These are phyloP conservation scores for Lacerta agilis DNA, from an alignment of 2,797 vertebrate species.

Conservation along the genomic window DNA sequence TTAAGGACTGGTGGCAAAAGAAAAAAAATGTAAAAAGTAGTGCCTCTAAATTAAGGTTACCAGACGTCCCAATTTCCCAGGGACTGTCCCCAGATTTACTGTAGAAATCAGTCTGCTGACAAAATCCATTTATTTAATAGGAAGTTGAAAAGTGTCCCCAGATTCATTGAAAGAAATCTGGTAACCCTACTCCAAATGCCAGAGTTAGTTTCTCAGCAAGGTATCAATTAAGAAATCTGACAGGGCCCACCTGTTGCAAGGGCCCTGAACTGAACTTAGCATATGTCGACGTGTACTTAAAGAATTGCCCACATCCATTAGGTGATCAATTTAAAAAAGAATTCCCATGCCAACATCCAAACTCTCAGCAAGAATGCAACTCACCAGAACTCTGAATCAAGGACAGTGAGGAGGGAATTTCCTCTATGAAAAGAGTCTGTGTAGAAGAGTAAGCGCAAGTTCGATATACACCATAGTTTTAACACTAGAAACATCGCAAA, in stretches of 20 bases:
- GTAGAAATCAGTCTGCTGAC: too few relatives aligned
- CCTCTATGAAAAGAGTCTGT: slow-evolving; percentile 44
- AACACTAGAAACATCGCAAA: neutral
- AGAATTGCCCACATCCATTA: slow-evolving; percentile 35
- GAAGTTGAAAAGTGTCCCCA: too few relatives aligned
- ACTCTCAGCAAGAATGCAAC: slow-evolving; percentile 65
- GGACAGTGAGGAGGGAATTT: slow-evolving; percentile 59
- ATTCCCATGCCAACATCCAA: slow-evolving; percentile 75
- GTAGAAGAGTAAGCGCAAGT: slow-evolving; percentile 24
- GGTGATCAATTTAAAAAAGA: slow-evolving; percentile 50
- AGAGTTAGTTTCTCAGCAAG: slow-evolving; percentile 13
- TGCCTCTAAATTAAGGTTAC: neutral
- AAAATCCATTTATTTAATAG: too few relatives aligned
- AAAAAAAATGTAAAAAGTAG: neutral
- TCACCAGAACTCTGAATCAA: slow-evolving; percentile 57
- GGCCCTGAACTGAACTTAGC: slow-evolving; percentile 25
- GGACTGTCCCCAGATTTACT: too few relatives aligned
- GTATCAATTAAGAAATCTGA: slow-evolving; percentile 33
- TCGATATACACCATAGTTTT: slow-evolving; percentile 16
- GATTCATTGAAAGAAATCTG: too few relatives aligned
- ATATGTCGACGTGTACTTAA: slow-evolving; percentile 39
- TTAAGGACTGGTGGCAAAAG: neutral
- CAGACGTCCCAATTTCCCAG: too few relatives aligned
- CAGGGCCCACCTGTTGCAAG: slow-evolving; percentile 31
- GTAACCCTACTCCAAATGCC: neutral